Conservation (phyloP, 2,113 vertebrate genomes). For the Oriolus oriolus region DNA sequence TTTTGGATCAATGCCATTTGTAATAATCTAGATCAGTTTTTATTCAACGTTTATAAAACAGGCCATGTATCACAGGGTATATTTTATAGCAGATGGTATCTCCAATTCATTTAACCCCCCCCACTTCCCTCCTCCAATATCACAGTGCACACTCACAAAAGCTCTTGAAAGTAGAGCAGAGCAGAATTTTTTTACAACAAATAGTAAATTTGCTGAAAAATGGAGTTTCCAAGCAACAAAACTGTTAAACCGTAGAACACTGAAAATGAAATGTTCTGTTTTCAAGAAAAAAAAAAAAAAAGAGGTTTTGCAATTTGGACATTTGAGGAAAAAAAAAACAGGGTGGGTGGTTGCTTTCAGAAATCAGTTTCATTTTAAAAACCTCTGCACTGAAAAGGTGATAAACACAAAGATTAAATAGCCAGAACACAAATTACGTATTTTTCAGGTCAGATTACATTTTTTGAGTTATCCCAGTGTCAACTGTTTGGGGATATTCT, state of each 20-base stretch:
- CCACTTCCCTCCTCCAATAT: slow-evolving; percentile 26
- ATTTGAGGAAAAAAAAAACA: not conserved
- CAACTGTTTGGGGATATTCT: not conserved
- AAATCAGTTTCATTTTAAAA: not conserved
- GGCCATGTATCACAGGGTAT: slow-evolving; percentile 39
- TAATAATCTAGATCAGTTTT: slow-evolving; percentile 60
- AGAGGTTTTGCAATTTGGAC: not conserved
- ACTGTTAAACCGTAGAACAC: not conserved
- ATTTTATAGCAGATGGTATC: slow-evolving; percentile 65
- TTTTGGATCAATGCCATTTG: slow-evolving; percentile 64
- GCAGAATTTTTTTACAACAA: slow-evolving; percentile 5
- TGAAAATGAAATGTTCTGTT: not conserved
- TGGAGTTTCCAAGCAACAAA: slow-evolving; percentile 44
- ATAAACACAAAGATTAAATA: not conserved
- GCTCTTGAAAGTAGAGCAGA: slow-evolving; percentile 18
- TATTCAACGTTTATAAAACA: slow-evolving; percentile 61
- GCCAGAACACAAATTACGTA: not conserved
- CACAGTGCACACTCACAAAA: not conserved
- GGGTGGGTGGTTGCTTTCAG: not conserved
- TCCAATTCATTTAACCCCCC: slow-evolving; percentile 31
- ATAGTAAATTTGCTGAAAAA: slow-evolving; percentile 43
- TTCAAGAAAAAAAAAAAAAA: not conserved
- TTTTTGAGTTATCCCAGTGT: not conserved
- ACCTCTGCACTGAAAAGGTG: not conserved
- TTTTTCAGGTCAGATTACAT: not conserved